phyloP scores from a whole-genome alignment of 2,797 vertebrate genomes.

The Muraenolepis orangiensis region DNA sequence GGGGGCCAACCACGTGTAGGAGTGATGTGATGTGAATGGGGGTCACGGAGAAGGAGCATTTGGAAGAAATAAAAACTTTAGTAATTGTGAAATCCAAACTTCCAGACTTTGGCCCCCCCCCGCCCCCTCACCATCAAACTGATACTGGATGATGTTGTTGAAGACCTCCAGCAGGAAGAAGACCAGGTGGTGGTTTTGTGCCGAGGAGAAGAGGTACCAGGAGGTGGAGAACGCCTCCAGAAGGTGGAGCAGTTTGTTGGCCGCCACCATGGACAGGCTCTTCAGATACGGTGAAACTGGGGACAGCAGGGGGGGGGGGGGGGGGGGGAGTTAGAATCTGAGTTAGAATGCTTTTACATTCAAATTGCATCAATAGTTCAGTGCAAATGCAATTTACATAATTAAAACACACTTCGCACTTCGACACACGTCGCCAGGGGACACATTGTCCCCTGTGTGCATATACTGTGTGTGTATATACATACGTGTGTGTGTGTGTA shows the following conservation, averaged over 20 bases:
- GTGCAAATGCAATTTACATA: neutral
- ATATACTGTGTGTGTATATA: no score
- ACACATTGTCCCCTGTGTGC: no score
- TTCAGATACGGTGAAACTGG: constrained; percentile 96
- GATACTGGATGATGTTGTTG: constrained; percentile 99
- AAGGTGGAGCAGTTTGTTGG: constrained; percentile 94
- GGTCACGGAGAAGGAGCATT: neutral
- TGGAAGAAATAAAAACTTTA: neutral
- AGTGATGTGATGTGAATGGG: neutral
- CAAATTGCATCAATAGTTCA: neutral
- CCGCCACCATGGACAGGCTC: constrained; percentile 94
- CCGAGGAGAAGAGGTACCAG: constrained; percentile 88
- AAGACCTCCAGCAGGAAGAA: constrained; percentile 96
- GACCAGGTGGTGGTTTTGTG: constrained; percentile 92
- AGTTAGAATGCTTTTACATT: neutral
- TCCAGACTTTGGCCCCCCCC: constrained; percentile 12
- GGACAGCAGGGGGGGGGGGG: neutral
- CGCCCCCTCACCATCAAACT: constrained; percentile 89
- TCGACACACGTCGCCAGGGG: no score
- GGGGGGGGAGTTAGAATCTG: no score
- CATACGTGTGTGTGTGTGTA: no score
- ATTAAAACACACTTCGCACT: no score
- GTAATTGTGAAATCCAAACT: no score
- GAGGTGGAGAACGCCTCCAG: constrained; percentile 92
- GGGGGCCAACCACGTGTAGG: neutral